Evolutionary conservation across 2,797 vertebrate genomes (phyloP), one percentile per base, ranked within the genome.

Genomic region (Acomys russatus): DNA sequence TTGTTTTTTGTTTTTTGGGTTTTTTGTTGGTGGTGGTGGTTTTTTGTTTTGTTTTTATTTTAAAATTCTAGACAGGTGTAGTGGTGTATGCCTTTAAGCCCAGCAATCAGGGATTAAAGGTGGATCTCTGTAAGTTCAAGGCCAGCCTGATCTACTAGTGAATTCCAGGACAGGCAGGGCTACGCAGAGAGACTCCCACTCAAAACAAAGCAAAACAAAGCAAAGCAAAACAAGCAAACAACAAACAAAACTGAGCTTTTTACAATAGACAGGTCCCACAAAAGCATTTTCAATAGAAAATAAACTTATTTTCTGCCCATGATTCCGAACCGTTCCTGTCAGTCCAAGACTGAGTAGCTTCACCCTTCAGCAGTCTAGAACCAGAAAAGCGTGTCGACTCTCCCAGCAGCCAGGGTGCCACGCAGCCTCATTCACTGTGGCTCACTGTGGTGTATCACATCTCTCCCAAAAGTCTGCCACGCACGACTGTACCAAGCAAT

Each of bases 251-350:
- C 54, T 80, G 59, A 92, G 88, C 49, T 56, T 88, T 95, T 90
- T 76, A 82, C 14, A 74, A 80, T 88, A 95, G 94, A 92, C 9
- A 88, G 44, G 12, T 83, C 64, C 59, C 54, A 80, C 33, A 79
- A 90, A 95, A 8, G 66, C 59, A 49, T 86, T 92, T 84, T 82
- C 86, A 74, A 83, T 90, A 79, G 49, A 87, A 87, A 90, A 94
- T 86, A 79, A 92, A 85, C 63, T 54, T 49, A n/a, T 82, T 78
- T 94, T 93, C 68, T 95, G 23, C 35, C 63, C 35, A 5, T 59
- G 90, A 71, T 85, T 95, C 54, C 30, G 68, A 97, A 95, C 79
- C 12, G 90, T 82, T 64, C 33, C 56, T 64, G 79, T 93, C 91
- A 90, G 51, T 93, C 94, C 80, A 77, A 93, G n/a, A 51, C 49